Base-by-base conservation (phyloP, 2,113 vertebrate genomes). In the Pomatorhinus ruficollis region DNA sequence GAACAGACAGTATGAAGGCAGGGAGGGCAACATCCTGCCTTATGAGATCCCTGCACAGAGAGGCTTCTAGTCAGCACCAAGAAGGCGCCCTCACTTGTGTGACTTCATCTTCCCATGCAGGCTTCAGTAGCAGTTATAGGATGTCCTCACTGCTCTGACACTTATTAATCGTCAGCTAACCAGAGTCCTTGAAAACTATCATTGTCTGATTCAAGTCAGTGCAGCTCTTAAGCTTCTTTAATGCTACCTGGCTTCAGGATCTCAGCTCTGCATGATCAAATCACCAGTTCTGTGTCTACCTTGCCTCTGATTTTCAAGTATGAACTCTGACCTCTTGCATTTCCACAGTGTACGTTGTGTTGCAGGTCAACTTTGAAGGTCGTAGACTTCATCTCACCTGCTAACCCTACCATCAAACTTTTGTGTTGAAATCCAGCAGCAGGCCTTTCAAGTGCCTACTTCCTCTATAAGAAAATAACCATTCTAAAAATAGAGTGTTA, bases 31-130 rank as follows among this genome's bases (percentile, higher is more conserved):
- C 10, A 12, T 3, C 0, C 0, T 28, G 10, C 11, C 28, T 63
- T 54, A 15, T 23, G 33, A 82, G 74, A 78, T 63, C 21, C 11
- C 50, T 59, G 30, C 7, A 39, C 7, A n/a, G 30, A 70, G 23
- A 70, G n/a, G 2, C 3, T 47, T 35, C 60, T 45, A 83, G 14
- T 9, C 12, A 78, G 17, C 35, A 37, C 33, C 39, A 35, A 40
- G 52, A 53, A 39, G 40, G 21, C 69, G 42, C 7, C 22, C 22
- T 72, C 40, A 49, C 10, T 61, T 0, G 0, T 0, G 0, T n/a
- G 54, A 22, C 31, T 89, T 77, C 24, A 10, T 47, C 31, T 18
- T 63, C 12, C 28, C 12, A 23, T 23, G 19, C 24, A 83, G 71
- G 35, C 22, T 63, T 10, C 42, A 66, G 35, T 19, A 31, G 30